Evolutionary conservation across 2,888 invertebrate genomes (phyloP).

Genomic region (Celastrina argiolus): DNA sequence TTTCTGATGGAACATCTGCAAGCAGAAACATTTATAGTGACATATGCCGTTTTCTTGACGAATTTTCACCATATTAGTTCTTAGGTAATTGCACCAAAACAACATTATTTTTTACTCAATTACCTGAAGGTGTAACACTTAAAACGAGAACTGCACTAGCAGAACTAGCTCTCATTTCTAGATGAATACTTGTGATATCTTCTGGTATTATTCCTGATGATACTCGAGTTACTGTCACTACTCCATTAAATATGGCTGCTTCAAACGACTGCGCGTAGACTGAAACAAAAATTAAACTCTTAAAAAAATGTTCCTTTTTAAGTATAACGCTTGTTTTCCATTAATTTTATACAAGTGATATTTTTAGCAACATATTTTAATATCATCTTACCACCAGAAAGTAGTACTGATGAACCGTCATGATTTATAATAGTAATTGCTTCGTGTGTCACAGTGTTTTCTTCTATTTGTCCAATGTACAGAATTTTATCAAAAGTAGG

Average conservation of each 20-base stretch:
- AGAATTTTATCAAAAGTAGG: slow-evolving; percentile 51
- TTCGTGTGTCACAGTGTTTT: slow-evolving; percentile 48
- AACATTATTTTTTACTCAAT: not conserved
- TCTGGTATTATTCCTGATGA: not conserved
- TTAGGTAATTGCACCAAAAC: not conserved
- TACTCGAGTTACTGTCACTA: not conserved
- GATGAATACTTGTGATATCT: not conserved
- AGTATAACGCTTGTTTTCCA: too few relatives aligned
- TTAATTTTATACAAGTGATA: too few relatives aligned
- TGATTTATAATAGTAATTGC: slow-evolving; percentile 46
- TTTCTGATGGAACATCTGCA: slow-evolving; percentile 17
- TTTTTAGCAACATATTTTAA: too few relatives aligned
- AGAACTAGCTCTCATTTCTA: not conserved
- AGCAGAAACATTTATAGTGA: not conserved
- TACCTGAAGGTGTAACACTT: not conserved
- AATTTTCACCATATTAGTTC: not conserved
- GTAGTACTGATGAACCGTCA: slow-evolving; percentile 40
- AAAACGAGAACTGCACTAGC: not conserved
- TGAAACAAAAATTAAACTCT: too few relatives aligned
- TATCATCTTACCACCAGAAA: slow-evolving; percentile 48
- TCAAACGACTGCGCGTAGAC: not conserved
- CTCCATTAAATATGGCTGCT: not conserved
- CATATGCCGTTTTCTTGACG: too few relatives aligned
- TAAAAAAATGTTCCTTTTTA: too few relatives aligned
- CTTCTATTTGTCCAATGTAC: slow-evolving; percentile 48